Evolutionary conservation across 2,797 vertebrate genomes (phyloP), one percentile per base, ranked within the genome.

Genomic region (Poeciliopsis infans): DNA sequence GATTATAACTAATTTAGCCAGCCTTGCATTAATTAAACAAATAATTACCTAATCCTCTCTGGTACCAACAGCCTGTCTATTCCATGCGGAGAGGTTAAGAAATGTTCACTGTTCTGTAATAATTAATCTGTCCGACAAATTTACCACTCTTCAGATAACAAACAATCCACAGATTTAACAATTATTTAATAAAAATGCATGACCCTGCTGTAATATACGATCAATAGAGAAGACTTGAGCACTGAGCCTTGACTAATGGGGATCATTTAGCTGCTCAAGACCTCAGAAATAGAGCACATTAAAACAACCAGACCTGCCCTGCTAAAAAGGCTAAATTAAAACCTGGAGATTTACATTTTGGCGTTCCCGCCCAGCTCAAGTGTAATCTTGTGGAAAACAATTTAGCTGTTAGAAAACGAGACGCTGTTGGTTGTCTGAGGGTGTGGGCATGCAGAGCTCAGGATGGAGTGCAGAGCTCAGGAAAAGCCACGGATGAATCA

Each of bases 241-340:
- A 71, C 81, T 75, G 78, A 78, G 77, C 64, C 77, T 31, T 87
- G 87, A 91, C 81, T 91, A 84, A 92, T 86, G 75, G 70, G 79
- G 61, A 78, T 87, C 45, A 79, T 78, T 82, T 66, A 55, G 79
- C 74, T 77, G 77, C 82, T 80, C 47, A 75, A 77, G 57, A 85
- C 78, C 82, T 76, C 69, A 78, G 71, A 84, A 82, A 72, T 53
- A 41, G 47, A 59, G 28, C 73, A 68, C 5, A 57, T n/a, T 23
- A 23, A 51, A 23, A 7, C 79, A 81, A 79, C 77, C 77, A 81
- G 64, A 82, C 57, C 46, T 74, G 79, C 57, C 70, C 53, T 75
- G 73, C 64, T 82, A 36, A 76, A 69, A 79, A 31, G 71, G 43
- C 59, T 64, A 0, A 73, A 75, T 33, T 49, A 61, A 78, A 51